A percentile compares a stretch with the other conserved stretches of the same genome.
phyloP scores from a whole-genome alignment of 2,113 vertebrate genomes.

The Sceloporus tristichus region DNA sequence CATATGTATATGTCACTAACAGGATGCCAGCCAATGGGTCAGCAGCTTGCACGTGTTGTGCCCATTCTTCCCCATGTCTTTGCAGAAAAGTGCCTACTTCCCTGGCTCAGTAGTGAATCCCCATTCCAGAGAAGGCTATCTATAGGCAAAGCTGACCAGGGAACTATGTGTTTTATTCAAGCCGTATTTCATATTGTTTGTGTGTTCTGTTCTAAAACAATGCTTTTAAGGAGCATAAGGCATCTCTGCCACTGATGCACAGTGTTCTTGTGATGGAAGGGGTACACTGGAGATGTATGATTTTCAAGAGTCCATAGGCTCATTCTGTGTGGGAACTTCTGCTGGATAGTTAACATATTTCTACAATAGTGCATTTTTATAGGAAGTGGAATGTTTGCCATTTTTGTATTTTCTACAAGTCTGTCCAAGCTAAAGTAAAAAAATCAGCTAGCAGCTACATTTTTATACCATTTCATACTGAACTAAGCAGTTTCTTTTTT shows the following conservation, averaged over 20 bases:
- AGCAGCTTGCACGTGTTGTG: too few relatives aligned
- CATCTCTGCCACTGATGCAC: too few relatives aligned
- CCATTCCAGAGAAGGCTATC: background rate
- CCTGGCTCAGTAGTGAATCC: background rate
- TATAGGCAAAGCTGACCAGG: background rate
- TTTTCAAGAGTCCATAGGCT: background rate
- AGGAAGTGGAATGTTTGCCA: background rate
- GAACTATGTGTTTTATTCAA: background rate
- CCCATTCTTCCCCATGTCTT: too few relatives aligned
- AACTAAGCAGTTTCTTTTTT: too few relatives aligned
- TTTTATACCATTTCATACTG: too few relatives aligned
- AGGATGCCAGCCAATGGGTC: too few relatives aligned
- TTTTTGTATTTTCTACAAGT: background rate
- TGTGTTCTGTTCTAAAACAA: background rate
- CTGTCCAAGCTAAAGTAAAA: too few relatives aligned
- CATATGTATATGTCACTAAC: too few relatives aligned
- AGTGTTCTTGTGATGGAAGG: too few relatives aligned
- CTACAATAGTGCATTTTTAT: background rate
- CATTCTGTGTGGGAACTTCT: background rate
- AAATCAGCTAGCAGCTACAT: too few relatives aligned
- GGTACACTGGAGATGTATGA: too few relatives aligned
- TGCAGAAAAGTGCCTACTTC: background rate
- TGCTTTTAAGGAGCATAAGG: background rate
- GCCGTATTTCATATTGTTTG: too few relatives aligned
- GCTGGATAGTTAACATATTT: background rate